Percentiles rank a stretch among this genome's conserved stretches.
Conservation (phyloP, 2,888 invertebrate genomes). For the Neria commutata region DNA sequence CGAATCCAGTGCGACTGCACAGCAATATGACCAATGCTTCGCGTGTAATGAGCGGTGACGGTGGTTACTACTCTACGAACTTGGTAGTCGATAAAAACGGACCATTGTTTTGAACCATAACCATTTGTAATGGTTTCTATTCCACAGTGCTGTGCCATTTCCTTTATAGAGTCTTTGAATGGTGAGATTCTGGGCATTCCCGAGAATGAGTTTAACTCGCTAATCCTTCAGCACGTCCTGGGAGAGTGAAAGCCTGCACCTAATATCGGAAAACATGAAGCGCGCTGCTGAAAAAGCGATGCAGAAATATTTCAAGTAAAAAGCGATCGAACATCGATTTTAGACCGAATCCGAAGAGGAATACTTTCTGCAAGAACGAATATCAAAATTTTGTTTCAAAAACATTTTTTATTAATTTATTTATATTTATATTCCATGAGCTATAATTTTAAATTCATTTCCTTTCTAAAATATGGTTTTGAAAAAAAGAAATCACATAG, state of each 20-base stretch:
- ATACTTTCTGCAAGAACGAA: too few species aligned
- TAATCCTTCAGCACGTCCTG: constrained; percentile 88
- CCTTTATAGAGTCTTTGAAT: constrained; percentile 95
- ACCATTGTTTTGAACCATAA: constrained; percentile 1
- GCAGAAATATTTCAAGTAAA: constrained; percentile 70
- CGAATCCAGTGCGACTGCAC: constrained; percentile 95
- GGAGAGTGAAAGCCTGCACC: constrained; percentile 83
- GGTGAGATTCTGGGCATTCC: constrained; percentile 92
- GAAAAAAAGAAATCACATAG: too few species aligned
- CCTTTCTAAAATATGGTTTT: too few species aligned
- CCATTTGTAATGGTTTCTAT: constrained; percentile 6
- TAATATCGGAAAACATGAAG: constrained; percentile 80
- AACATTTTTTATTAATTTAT: too few species aligned
- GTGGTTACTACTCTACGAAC: constrained; percentile 98
- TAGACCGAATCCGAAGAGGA: too few species aligned
- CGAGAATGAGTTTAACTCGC: constrained; percentile 88
- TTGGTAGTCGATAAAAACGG: constrained; percentile 67
- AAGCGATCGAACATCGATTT: too few species aligned
- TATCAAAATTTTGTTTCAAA: too few species aligned
- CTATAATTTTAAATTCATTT: too few species aligned
- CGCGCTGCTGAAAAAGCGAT: constrained; percentile 72
- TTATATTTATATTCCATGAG: too few species aligned
- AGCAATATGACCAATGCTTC: constrained; percentile 96
- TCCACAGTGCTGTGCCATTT: constrained; percentile 92
- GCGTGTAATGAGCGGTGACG: constrained; percentile 95